Base-by-base conservation (phyloP, 2,888 invertebrate genomes). In the Drosophila nr. perissopoda region DNA sequence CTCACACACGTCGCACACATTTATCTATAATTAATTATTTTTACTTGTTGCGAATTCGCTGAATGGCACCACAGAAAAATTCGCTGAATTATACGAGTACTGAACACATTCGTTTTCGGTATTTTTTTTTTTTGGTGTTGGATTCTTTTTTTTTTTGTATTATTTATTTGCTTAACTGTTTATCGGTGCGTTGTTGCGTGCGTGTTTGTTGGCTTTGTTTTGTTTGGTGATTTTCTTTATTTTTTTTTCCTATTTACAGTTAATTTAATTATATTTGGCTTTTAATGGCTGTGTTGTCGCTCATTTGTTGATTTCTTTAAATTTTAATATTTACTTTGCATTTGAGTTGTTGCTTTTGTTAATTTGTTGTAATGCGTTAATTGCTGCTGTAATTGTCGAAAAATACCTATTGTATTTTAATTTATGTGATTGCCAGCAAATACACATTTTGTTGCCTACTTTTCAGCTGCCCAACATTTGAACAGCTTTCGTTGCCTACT, bases 1-100 rank as follows among this genome's bases (percentile, higher is more conserved):
- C 65, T 56, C 76, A 64, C 79, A 71, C 82, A 71, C 70, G 67
- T 65, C 81, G 57, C 82, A 80, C 76, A 81, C 78, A 87, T 79
- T 76, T 85, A 88, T 85, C 81, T 82, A 85, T 82, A 85, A 85
- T 85, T 85, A 85, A 85, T 85, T 85, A 85, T 84, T 79, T 79
- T 86, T 71, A 80, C 79, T 80, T 80, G 79, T 80, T 80, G 79
- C 76, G 69, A 72, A 71, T 67, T 38, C 54, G 56, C 67, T 62
- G 42, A 72, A 58, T 48, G 62, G 52, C 63, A 70, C 59, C 58
- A 66, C 63, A 67, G 66, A 76, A 72, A 56, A 72, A 68, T 76
- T 64, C 70, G 67, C 74, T 78, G 70, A 78, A 78, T 77, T 77
- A 52, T 70, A 71, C 64, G 76, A 66, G 54, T 73, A 61, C 52